Base-by-base conservation (phyloP, 2,113 vertebrate genomes). In the Choloepus hoffmanni region DNA sequence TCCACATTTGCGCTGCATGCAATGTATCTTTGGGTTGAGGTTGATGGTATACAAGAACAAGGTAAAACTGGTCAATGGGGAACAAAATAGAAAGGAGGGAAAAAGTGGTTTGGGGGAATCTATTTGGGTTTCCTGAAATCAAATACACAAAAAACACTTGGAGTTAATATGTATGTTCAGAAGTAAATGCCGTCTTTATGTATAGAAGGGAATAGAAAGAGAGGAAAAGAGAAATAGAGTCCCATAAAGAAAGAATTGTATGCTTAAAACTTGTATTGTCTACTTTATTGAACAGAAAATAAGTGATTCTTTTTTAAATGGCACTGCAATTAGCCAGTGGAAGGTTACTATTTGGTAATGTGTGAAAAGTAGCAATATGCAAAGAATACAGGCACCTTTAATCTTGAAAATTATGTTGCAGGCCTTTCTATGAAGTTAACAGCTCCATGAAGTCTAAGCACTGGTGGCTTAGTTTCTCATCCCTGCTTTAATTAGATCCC, bases 261-360 rank as follows among this genome's bases (percentile, higher is more conserved):
- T 68, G 53, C 67, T 88, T 87, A 81, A 89, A 92, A n/a, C 28
- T n/a, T 53, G 3, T 85, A 24, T 92, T 63, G 60, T 78, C 83
- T 53, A 68, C 43, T 53, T 68, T 73, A 78, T 15, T 93, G 28
- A 91, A 87, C 24, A 95, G 15, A 85, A 85, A 95, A 94, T 81
- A 93, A 93, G 82, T 55, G 30, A 60, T 36, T 36, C 45, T 90
- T 23, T 77, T 58, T 58, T 55, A 89, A 76, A n/a, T 43, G 70
- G 28, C 36, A 55, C 33, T 53, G 85, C 36, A 28, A 58, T 58
- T 65, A 92, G 67, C 43, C 33, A 5, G 9, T n/a, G 50, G 50
- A 68, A 90, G 82, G 43, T 67, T 78, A 23, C 62, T 58, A 15
- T 81, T 28, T 58, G 24, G 16, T 55, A 62, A 45, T 8, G 5